These are phyloP conservation scores for Diabrotica balteata DNA, from an alignment of 2,888 invertebrate genomes.

Conservation along the genomic window DNA sequence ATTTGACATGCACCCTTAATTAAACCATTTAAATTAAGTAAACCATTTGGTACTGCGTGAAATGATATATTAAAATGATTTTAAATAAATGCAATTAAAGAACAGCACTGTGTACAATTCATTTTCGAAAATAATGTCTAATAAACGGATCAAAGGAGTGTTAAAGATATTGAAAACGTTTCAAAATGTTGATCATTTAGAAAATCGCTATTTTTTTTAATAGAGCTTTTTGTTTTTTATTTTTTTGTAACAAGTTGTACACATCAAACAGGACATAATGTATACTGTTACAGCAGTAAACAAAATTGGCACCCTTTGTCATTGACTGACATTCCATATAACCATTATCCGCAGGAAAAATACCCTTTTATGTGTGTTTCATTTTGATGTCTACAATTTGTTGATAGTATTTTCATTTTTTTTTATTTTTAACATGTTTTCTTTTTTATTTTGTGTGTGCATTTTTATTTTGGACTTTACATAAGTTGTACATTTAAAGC, in stretches of 20 bases:
- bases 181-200: too few relatives aligned
- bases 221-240: slow-evolving; percentile 6
- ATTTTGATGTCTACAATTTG: slow-evolving; percentile 34
- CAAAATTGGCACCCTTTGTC: slow-evolving; percentile 20
- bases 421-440: slow-evolving; percentile 5
- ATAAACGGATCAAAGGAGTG: too few relatives aligned
- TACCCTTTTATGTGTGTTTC: slow-evolving; percentile 26
- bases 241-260: slow-evolving; percentile 31
- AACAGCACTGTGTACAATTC: too few relatives aligned
- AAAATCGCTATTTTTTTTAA: background rate
- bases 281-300: slow-evolving; percentile 11
- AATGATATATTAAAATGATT: too few relatives aligned
- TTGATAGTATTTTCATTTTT: slow-evolving; percentile 9
- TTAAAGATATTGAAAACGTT: too few relatives aligned
- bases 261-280: slow-evolving; percentile 26
- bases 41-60: too few relatives aligned
- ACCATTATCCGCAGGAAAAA: slow-evolving; percentile 30
- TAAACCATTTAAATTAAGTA: too few relatives aligned
- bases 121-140: too few relatives aligned
- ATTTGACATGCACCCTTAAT: too few relatives aligned
- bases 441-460: background rate
- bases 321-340: background rate
- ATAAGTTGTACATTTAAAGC: too few relatives aligned
- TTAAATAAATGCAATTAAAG: too few relatives aligned
- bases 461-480: background rate